Conservation (phyloP, 1,140 invertebrate genomes). For the Thaumetopoea pityocampa region DNA sequence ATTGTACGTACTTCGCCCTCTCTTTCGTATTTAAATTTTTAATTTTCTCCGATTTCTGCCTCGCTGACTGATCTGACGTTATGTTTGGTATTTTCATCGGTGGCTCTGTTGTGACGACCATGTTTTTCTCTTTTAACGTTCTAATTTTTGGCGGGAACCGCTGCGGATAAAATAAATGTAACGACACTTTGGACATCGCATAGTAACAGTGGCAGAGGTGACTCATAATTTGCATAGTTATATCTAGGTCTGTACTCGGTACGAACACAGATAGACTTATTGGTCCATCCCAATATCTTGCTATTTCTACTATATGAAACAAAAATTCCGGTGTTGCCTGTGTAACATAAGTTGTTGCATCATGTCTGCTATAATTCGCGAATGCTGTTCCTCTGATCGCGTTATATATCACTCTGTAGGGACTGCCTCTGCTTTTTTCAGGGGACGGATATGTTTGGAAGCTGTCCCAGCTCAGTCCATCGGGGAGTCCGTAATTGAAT, state of each 20-base stretch:
- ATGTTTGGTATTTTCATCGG: slow-evolving; percentile 35
- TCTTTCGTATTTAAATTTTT: slow-evolving; percentile 47
- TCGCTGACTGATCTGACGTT: slow-evolving; percentile 35
- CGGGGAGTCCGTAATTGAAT: slow-evolving; percentile 80
- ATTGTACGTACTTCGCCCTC: slow-evolving; percentile 51
- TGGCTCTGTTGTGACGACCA: slow-evolving; percentile 27
- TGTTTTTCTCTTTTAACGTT: slow-evolving; percentile 19
- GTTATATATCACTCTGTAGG: slow-evolving; percentile 82
- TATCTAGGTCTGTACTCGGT: slow-evolving; percentile 80
- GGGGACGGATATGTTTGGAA: slow-evolving; percentile 71
- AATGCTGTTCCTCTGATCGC: slow-evolving; percentile 70
- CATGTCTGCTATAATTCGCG: slow-evolving; percentile 49
- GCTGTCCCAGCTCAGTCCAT: slow-evolving; percentile 71
- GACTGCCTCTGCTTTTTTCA: slow-evolving; percentile 74
- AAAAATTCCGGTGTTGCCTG: slow-evolving; percentile 86
- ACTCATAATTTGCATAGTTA: slow-evolving; percentile 78
- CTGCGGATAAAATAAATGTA: slow-evolving; percentile 82
- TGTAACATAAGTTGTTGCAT: slow-evolving; percentile 81
- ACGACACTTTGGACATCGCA: slow-evolving; percentile 81
- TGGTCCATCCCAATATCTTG: slow-evolving; percentile 83
- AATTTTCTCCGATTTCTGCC: slow-evolving; percentile 48
- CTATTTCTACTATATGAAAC: slow-evolving; percentile 82
- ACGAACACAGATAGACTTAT: slow-evolving; percentile 85
- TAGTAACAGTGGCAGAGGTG: slow-evolving; percentile 80
- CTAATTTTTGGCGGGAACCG: slow-evolving; percentile 40